Evolutionary conservation across 2,113 vertebrate genomes (phyloP).

Genomic region (mouse (Mus musculus)): GRCm39 chr3:65111001-65111500

Average conservation of each 20-base stretch:
- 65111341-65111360: not conserved
- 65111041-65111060: not conserved
- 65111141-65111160: not conserved
- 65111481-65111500: not conserved
- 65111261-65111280: not conserved
- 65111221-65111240: not conserved
- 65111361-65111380: not conserved
- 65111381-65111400: not conserved
- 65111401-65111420: rapidly evolving
- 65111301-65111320: not conserved
- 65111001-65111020: not conserved
- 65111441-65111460: not conserved
- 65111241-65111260: not conserved
- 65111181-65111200: not conserved
- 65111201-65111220: not conserved
- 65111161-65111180: not conserved
- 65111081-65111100: not conserved
- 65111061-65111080: not conserved
- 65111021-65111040: not conserved
- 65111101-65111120: not conserved
- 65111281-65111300: not conserved
- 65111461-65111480: not conserved
- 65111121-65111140: not conserved
- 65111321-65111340: not conserved
- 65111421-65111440: not conserved